Base-by-base conservation (phyloP, 2,888 invertebrate species). In the Cantharis rustica region DNA sequence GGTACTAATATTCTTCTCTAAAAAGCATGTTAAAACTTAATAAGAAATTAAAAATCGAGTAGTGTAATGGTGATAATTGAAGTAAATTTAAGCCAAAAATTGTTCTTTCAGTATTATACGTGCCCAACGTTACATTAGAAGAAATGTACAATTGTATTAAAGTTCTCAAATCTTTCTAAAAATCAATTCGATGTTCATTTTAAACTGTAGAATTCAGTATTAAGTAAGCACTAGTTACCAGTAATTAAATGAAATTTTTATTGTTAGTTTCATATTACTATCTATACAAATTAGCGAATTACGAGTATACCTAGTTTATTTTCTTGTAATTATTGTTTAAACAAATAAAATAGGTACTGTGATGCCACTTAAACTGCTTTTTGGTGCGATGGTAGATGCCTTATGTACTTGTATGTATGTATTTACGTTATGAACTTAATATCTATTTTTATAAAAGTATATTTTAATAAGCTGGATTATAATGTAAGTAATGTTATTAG, bases 401-500 rank as follows among this genome's bases (percentile, higher is more conserved):
- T 73, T 76, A 75, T 26, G 27, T 71, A 70, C 23, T 20, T 64
- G 17, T 76, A 76, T 76, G 73, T 76, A 73, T 61, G 17, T 69
- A 64, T 69, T 63, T 69, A 76, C 71, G 27, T 69, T 76, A 61
- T 69, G 61, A 69, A 69, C 20, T 69, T 70, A 27, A 64, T 73
- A 76, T 76, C 64, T 66, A 66, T 76, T 76, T 76, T 76, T 76
- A 76, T 76, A 76, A 76, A 73, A 76, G 17, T 76, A 71, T 76
- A 74, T 31, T 64, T 70, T 66, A 66, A 66, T 66, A 66, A 66
- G 64, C 17, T 66, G 64, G 64, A 66, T 47, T 47, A 47, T 47
- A 47, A 27, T 47, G 47, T 47, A 47, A n/a, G 64, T 66, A 66
- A 63, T 23, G 23, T 66, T 66, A 20, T 20, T 20, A n/a, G 64